Percentiles rank a stretch among this genome's conserved stretches.
phyloP scores from a whole-genome alignment of 2,113 vertebrate species.

The Neotoma lepida region DNA sequence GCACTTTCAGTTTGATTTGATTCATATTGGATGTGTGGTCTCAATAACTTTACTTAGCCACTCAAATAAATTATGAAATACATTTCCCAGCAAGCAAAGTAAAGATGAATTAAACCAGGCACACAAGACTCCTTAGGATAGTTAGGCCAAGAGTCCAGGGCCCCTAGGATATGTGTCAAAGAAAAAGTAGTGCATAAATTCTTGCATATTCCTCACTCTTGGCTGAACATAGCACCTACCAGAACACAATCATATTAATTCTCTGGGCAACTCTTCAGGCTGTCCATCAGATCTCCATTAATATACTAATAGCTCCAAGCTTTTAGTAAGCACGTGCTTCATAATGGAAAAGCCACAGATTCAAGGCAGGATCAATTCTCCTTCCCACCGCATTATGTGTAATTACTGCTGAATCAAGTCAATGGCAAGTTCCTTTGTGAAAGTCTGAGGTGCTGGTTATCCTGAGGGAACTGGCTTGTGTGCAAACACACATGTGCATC shows the following conservation, averaged over 20 bases:
- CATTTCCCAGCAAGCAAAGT: conserved; percentile 64
- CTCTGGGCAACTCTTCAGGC: conserved; percentile 48
- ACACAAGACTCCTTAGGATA: conserved; percentile 12
- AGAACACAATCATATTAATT: conserved; percentile 42
- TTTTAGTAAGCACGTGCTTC: conserved; percentile 46
- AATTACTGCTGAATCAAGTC: conserved; percentile 56
- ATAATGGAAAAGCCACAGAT: conserved; percentile 51
- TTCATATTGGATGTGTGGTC: neutral
- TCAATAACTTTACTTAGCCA: conserved; percentile 55
- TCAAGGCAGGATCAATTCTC: neutral
- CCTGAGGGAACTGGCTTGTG: conserved; percentile 11
- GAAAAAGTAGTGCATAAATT: conserved; percentile 39
- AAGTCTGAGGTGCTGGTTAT: conserved; percentile 44
- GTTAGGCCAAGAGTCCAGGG: neutral
- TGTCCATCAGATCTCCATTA: conserved; percentile 49
- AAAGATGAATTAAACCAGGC: conserved; percentile 56
- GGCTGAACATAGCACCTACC: neutral
- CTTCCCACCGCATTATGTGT: neutral
- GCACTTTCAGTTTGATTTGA: conserved; percentile 47
- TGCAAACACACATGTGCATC: neutral
- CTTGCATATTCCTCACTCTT: conserved; percentile 33
- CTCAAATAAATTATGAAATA: conserved; percentile 55
- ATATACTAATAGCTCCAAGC: neutral
- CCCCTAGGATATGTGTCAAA: neutral
- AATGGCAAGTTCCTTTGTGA: conserved; percentile 19